A percentile compares a stretch with the other conserved stretches of the same genome.
Conservation (phyloP, 2,888 invertebrate genomes). For the Macrosoma leucophasiata region DNA sequence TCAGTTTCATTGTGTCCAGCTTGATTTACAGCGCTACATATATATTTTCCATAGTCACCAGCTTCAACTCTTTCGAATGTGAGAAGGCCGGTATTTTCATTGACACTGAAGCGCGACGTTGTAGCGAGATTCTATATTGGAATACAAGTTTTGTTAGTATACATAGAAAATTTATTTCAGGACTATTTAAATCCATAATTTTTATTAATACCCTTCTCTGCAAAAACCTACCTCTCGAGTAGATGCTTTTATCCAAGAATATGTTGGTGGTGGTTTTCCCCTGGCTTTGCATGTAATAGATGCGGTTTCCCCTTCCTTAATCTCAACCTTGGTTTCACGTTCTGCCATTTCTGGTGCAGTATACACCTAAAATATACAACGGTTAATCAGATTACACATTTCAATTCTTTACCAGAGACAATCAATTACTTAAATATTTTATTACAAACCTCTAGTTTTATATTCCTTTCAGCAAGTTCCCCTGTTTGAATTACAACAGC, state of each 20-base stretch:
- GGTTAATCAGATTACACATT: background rate
- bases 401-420: no score
- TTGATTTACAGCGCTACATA: conserved; percentile 86
- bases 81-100: conserved; percentile 81
- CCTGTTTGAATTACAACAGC: conserved; percentile 90
- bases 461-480: conserved; percentile 83
- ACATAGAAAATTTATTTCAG: background rate
- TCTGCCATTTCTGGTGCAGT: conserved; percentile 83
- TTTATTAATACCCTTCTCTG: no score
- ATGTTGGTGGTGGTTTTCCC: conserved; percentile 90
- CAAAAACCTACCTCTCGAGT: conserved; percentile 71
- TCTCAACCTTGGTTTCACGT: conserved; percentile 77
- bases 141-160: conserved; percentile 3
- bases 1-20: conserved; percentile 83
- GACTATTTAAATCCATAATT: conserved; percentile 1
- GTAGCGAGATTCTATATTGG: conserved; percentile 79
- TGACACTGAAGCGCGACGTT: conserved; percentile 79
- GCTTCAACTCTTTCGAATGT: conserved; percentile 84
- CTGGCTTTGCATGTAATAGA: conserved; percentile 84
- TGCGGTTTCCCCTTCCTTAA: conserved; percentile 87
- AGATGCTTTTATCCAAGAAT: conserved; percentile 87
- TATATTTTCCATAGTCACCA: conserved; percentile 87
- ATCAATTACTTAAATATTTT: no score
- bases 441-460: conserved; percentile 82
- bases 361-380: conserved; percentile 73